phyloP scores from a whole-genome alignment of 2,113 vertebrate species.

The Cyprinodon variegatus region DNA sequence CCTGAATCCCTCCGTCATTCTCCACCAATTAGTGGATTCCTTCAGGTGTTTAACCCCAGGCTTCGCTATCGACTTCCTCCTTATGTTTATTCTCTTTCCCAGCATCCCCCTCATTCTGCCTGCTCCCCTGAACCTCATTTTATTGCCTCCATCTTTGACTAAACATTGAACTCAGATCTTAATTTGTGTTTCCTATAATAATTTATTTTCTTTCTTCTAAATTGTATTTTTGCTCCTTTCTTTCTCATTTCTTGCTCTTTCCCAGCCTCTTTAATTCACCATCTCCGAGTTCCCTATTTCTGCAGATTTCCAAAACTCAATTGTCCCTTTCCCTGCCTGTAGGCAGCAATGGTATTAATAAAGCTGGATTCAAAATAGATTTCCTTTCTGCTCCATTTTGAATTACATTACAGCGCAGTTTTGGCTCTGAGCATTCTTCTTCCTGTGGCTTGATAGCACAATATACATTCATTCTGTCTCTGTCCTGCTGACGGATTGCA shows the following conservation, averaged over 20 bases:
- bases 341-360: conserved; percentile 62
- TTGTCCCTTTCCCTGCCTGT: conserved; percentile 44
- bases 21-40: conserved; percentile 66
- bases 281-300: conserved; percentile 9
- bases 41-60: conserved; percentile 63
- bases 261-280: not conserved
- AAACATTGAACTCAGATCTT: not conserved
- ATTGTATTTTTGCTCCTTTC: not conserved
- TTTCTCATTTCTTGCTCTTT: not conserved
- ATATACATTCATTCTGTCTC: conserved; percentile 8
- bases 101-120: conserved; percentile 7
- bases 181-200: not conserved
- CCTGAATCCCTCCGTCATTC: conserved; percentile 41
- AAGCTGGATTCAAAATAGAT: conserved; percentile 61
- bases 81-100: conserved; percentile 50
- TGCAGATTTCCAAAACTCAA: conserved; percentile 50
- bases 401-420: conserved; percentile 46
- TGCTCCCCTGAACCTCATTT: not conserved
- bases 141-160: not conserved
- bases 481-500: conserved; percentile 14
- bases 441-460: conserved; percentile 35
- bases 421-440: conserved; percentile 46
- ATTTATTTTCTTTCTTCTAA: not conserved
- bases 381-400: conserved; percentile 54
- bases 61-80: conserved; percentile 57